These are phyloP conservation scores for Mobula hypostoma DNA, from an alignment of 2,113 vertebrate species.

Conservation along the genomic window DNA sequence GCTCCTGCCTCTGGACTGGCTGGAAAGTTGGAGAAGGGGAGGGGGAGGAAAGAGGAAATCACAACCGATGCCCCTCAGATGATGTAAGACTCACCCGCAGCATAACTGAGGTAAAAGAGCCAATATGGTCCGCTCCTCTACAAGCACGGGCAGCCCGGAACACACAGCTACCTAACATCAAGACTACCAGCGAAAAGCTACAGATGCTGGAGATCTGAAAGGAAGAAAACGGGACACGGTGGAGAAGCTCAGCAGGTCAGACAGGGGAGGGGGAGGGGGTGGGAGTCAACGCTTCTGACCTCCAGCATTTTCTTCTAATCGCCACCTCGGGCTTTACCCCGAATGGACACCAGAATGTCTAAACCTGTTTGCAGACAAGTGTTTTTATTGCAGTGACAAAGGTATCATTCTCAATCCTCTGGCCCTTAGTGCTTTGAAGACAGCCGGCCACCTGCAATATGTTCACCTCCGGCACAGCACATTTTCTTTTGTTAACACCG, in stretches of 20 bases:
- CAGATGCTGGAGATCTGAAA: no score
- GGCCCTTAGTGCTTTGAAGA: not conserved
- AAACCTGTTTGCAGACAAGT: not conserved
- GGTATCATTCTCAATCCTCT: no score
- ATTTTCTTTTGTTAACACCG: not conserved
- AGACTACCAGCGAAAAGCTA: no score
- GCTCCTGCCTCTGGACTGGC: not conserved
- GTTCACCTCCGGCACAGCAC: not conserved
- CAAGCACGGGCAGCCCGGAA: not conserved
- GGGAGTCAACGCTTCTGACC: no score
- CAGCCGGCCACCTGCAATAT: not conserved
- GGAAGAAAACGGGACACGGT: no score
- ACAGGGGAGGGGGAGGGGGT: no score
- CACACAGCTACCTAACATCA: not conserved
- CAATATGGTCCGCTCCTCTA: not conserved
- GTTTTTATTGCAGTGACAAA: not conserved
- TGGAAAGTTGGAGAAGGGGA: not conserved
- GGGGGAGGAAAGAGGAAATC: not conserved
- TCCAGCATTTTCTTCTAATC: no score
- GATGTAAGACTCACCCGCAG: not conserved
- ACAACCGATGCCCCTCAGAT: not conserved
- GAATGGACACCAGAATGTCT: not conserved
- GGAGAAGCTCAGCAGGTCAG: no score
- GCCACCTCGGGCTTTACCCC: not conserved
- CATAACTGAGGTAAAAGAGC: not conserved